These are phyloP conservation scores for Drosophila lacertosa DNA, from an alignment of 1,140 invertebrate genomes.

Conservation along the genomic window DNA sequence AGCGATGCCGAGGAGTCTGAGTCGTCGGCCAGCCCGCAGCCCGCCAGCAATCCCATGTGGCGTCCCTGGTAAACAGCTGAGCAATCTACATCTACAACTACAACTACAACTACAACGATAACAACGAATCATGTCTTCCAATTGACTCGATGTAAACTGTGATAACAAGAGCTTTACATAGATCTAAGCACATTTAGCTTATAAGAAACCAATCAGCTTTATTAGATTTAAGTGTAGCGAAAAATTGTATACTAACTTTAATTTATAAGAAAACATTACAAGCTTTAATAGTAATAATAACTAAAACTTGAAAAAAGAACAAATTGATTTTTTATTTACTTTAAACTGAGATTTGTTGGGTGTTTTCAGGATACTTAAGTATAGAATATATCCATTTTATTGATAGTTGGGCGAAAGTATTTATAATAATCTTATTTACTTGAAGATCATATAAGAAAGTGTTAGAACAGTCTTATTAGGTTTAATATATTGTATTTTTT, in stretches of 20 bases:
- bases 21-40: slow-evolving; percentile 84
- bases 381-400: no score
- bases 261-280: slow-evolving; percentile 33
- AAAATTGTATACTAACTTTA: slow-evolving; percentile 37
- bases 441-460: no score
- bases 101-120: slow-evolving; percentile 24
- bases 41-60: slow-evolving; percentile 86
- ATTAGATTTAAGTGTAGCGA: slow-evolving; percentile 37
- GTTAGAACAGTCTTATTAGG: no score
- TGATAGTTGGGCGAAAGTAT: no score
- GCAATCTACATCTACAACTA: slow-evolving; percentile 22
- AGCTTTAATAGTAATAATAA: slow-evolving; percentile 75
- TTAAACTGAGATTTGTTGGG: no score
- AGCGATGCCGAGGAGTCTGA: slow-evolving; percentile 69
- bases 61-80: slow-evolving; percentile 87
- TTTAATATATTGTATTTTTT: no score
- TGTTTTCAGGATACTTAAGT: no score
- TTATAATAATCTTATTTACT: no score
- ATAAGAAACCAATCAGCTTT: slow-evolving; percentile 43
- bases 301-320: slow-evolving; percentile 40
- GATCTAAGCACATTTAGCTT: slow-evolving; percentile 28
- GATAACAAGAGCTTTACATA: slow-evolving; percentile 74
- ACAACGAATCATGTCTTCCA: slow-evolving; percentile 73
- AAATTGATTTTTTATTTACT: neutral
- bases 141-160: slow-evolving; percentile 65